Evolutionary conservation across 1,140 invertebrate species (phyloP).

Genomic region (Anoplolepis gracilipes): DNA sequence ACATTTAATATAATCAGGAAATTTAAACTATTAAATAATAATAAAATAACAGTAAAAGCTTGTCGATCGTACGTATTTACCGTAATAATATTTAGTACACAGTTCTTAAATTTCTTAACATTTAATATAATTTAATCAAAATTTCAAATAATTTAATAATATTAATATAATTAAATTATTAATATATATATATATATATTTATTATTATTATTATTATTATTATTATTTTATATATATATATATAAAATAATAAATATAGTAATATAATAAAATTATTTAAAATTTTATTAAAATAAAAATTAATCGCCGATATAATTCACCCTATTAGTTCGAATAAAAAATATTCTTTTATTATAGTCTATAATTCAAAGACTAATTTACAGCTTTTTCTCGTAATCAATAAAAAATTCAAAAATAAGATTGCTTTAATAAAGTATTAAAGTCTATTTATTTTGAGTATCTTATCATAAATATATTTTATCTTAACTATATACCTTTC

Average conservation of each 20-base stretch:
- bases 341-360: neutral
- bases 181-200: too few species aligned
- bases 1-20: neutral
- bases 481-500: constrained; percentile 7
- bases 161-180: too few species aligned
- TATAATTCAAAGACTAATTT: neutral
- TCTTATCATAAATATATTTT: neutral
- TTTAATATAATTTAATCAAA: too few species aligned
- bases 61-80: neutral
- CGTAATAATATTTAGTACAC: constrained; percentile 7
- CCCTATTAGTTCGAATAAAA: neutral
- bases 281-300: neutral
- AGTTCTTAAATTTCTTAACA: too few species aligned
- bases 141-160: too few species aligned
- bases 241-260: too few species aligned
- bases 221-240: too few species aligned
- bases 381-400: neutral
- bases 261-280: constrained; percentile 2
- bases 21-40: neutral
- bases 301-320: neutral
- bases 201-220: too few species aligned
- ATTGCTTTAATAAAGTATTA: neutral
- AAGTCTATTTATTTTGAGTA: neutral
- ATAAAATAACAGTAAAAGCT: neutral
- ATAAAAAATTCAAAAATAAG: neutral